These are phyloP conservation scores for Cyrtorhinus lividipennis DNA, from an alignment of 1,140 invertebrate genomes.

Conservation along the genomic window DNA sequence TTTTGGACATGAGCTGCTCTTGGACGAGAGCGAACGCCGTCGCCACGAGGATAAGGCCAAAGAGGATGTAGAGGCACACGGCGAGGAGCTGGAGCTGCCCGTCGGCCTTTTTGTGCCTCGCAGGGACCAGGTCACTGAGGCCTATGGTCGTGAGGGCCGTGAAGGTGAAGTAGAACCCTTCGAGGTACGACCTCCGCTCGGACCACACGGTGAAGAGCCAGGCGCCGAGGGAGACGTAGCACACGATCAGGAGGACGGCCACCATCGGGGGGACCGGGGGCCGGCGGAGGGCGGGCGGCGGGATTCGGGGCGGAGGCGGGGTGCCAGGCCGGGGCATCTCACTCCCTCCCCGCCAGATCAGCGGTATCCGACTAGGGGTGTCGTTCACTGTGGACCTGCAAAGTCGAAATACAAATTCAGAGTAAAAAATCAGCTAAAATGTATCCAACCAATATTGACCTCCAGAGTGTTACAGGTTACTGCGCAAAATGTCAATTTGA, in stretches of 20 bases:
- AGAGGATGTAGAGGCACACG: slow-evolving; percentile 70
- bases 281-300: slow-evolving; percentile 26
- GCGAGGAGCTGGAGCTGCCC: slow-evolving; percentile 47
- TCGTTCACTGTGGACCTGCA: slow-evolving; percentile 44
- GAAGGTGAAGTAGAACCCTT: slow-evolving; percentile 77
- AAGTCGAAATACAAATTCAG: background rate
- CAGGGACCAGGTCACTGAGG: slow-evolving; percentile 58
- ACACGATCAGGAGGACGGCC: slow-evolving; percentile 49
- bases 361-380: slow-evolving; percentile 53
- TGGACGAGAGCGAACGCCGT: slow-evolving; percentile 88
- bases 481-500: too few species aligned
- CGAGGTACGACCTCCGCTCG: slow-evolving; percentile 63
- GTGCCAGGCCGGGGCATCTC: slow-evolving; percentile 14
- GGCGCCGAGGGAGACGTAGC: slow-evolving; percentile 56
- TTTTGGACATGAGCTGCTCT: slow-evolving; percentile 67
- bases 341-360: slow-evolving; percentile 37
- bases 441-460: too few species aligned
- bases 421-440: too few species aligned
- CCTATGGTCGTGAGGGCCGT: slow-evolving; percentile 75
- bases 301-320: slow-evolving; percentile 22
- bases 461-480: too few species aligned
- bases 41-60: slow-evolving; percentile 76
- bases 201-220: slow-evolving; percentile 49
- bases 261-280: slow-evolving; percentile 46
- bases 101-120: slow-evolving; percentile 38